Evolutionary conservation across 2,888 invertebrate genomes (phyloP).

Genomic region (Apotomis turbidana): DNA sequence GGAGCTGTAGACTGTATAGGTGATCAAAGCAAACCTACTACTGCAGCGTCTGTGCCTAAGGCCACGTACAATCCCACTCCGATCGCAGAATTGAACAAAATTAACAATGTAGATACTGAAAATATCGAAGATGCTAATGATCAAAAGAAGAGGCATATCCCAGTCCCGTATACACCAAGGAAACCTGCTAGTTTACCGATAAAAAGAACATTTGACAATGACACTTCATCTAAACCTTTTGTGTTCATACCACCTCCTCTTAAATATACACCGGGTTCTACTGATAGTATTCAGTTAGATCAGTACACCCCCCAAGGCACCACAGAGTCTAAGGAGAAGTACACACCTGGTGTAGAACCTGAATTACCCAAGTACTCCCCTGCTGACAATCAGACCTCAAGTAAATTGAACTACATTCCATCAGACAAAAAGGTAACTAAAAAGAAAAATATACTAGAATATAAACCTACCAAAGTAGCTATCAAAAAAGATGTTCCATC

Average conservation of each 20-base stretch:
- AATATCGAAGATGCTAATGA: constrained; percentile 64
- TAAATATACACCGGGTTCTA: constrained; percentile 71
- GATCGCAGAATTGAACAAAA: constrained; percentile 84
- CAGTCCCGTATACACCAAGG: constrained; percentile 80
- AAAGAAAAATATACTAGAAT: constrained; percentile 72
- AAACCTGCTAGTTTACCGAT: constrained; percentile 71
- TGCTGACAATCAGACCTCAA: constrained; percentile 56
- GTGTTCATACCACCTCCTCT: constrained; percentile 71
- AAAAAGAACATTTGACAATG: constrained; percentile 67
- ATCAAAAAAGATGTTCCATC: constrained; percentile 58
- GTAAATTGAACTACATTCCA: constrained; percentile 73
- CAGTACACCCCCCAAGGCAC: constrained; percentile 73
- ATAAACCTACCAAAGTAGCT: constrained; percentile 71
- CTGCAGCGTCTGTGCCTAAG: constrained; percentile 68
- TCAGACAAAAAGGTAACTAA: constrained; percentile 70
- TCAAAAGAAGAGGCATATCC: constrained; percentile 75
- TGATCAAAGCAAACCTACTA: constrained; percentile 49
- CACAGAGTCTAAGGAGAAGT: constrained; percentile 67
- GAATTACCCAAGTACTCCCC: constrained; percentile 72
- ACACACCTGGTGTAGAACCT: constrained; percentile 71
- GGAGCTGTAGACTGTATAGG: constrained; percentile 42
- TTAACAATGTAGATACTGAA: constrained; percentile 63
- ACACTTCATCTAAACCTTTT: constrained; percentile 70
- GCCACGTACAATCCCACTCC: constrained; percentile 86
- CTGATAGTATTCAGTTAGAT: constrained; percentile 65